These are phyloP conservation scores for Clarias gariepinus DNA, from an alignment of 2,113 vertebrate species.

Conservation along the genomic window DNA sequence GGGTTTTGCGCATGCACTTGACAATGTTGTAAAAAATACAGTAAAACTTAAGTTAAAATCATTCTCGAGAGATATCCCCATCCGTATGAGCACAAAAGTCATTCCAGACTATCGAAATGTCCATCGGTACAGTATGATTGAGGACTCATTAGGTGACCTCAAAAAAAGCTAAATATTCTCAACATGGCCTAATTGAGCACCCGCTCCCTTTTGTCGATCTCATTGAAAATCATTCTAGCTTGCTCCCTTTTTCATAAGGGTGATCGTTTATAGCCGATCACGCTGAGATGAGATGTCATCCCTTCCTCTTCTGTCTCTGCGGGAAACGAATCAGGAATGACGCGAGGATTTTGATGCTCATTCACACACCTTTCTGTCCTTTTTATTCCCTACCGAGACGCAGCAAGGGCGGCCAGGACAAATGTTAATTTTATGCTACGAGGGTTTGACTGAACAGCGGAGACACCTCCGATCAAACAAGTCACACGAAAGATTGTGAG, in stretches of 20 bases:
- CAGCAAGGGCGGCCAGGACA: conserved; percentile 34
- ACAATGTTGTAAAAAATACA: too few relatives aligned
- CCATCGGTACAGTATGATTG: background rate
- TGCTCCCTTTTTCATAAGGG: background rate
- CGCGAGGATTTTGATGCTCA: background rate
- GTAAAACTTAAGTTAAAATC: background rate
- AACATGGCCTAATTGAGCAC: background rate
- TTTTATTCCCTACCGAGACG: background rate
- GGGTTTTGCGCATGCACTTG: too few relatives aligned
- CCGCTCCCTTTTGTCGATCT: background rate
- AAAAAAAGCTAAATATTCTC: background rate
- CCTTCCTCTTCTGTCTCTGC: background rate
- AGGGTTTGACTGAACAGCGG: conserved; percentile 72
- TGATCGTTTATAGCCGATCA: background rate
- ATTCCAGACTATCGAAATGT: background rate
- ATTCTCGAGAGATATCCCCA: background rate
- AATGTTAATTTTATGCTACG: conserved; percentile 77
- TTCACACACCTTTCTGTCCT: background rate
- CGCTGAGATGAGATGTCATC: conserved; percentile 1
- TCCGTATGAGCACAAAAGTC: background rate
- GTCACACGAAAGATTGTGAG: background rate
- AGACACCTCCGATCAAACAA: conserved; percentile 61
- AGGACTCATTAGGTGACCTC: background rate
- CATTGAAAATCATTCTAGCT: background rate
- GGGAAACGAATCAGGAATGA: background rate